These are phyloP conservation scores for Hystrix cristata DNA, from an alignment of 2,113 vertebrate genomes.

Conservation along the genomic window DNA sequence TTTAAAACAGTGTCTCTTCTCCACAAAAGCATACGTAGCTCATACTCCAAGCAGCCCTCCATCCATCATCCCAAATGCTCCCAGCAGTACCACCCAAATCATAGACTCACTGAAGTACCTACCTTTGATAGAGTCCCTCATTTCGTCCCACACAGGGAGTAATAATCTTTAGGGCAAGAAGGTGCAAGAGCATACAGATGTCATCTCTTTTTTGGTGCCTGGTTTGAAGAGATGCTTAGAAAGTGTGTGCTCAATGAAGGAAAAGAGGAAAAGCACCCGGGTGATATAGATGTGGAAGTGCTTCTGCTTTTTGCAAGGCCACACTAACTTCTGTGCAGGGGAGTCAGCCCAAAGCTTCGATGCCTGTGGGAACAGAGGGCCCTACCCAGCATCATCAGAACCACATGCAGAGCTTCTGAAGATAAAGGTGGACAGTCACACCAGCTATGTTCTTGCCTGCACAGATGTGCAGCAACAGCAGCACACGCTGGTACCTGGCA, in stretches of 20 bases:
- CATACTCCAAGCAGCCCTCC: background rate
- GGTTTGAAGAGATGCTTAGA: background rate
- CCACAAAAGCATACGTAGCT: background rate
- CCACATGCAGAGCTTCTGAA: background rate
- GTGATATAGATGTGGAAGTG: background rate
- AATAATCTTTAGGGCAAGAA: constrained; percentile 14
- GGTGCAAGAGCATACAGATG: background rate
- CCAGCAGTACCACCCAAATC: background rate
- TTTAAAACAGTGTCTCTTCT: background rate
- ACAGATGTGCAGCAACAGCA: background rate
- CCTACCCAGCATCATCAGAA: background rate
- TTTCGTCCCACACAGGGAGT: background rate
- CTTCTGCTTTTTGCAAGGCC: background rate
- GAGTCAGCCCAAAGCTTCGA: background rate
- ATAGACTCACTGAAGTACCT: background rate
- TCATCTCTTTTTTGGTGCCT: background rate
- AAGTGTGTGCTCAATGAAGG: background rate
- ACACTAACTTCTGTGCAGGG: background rate
- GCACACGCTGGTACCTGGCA: background rate
- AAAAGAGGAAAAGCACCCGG: background rate
- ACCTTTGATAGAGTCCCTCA: background rate
- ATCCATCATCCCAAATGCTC: background rate
- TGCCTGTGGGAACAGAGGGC: background rate
- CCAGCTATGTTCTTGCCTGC: background rate
- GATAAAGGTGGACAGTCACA: background rate